phyloP scores from a whole-genome alignment of 2,888 invertebrate species.

The Protonemura montana region DNA sequence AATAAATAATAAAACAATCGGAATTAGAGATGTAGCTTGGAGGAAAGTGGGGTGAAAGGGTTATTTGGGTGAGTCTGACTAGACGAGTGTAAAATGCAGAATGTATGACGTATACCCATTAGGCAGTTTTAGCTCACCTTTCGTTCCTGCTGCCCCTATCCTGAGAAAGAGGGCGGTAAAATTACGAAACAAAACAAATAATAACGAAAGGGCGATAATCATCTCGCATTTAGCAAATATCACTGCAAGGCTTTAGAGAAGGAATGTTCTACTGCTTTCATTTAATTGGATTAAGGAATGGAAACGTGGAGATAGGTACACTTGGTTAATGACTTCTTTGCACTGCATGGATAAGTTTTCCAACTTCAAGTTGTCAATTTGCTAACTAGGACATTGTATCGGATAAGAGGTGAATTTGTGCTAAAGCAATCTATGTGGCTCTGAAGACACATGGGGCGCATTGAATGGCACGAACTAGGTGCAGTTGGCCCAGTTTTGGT shows the following conservation, averaged over 20 bases:
- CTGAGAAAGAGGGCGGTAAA: too few species aligned
- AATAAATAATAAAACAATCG: constrained; percentile 7
- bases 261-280: neutral
- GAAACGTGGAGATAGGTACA: too few species aligned
- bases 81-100: neutral
- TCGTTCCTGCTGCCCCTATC: neutral
- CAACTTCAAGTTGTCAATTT: too few species aligned
- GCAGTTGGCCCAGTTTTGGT: too few species aligned
- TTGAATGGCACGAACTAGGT: too few species aligned
- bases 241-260: neutral
- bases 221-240: neutral
- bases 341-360: too few species aligned
- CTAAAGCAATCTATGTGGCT: too few species aligned
- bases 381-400: too few species aligned
- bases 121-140: neutral
- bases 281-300: neutral
- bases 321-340: too few species aligned
- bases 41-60: neutral
- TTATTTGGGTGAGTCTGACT: neutral
- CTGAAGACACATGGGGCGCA: too few species aligned
- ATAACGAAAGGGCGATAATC: neutral
- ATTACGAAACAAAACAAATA: neutral
- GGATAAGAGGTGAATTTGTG: too few species aligned
- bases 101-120: neutral
- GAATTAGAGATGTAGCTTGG: neutral